Evolutionary conservation across 1,140 invertebrate species (phyloP), one percentile per base, ranked within the genome.

Genomic region (Papilio machaon): DNA sequence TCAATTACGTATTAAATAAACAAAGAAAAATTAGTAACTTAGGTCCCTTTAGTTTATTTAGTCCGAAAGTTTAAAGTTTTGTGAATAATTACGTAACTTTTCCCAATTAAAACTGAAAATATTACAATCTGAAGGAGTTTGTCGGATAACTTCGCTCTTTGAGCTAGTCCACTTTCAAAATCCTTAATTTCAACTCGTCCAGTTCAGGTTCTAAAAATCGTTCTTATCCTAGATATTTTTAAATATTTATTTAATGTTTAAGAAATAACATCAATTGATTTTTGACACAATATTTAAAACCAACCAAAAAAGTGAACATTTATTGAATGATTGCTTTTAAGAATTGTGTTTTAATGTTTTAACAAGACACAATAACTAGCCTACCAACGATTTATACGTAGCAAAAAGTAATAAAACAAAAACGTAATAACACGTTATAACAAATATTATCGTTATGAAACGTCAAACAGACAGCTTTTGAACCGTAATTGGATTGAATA

Each of bases 401-500:
- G 6, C 11, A 70, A 35, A 70, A 15, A 70, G 30, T 0, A 15
- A 11, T 35, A 70, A 70, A 67, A 60, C 19, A 60, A 70, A 67
- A 67, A 19, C 10, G 0, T 11, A 35, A 70, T 70, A 70, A 35
- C 23, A 30, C 60, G 60, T 64, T 11, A 64, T 70, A 35, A 13
- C 13, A 35, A 70, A 70, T 38, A 70, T 70, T 17, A 13, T 7
- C 64, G 64, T 70, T 70, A 70, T 70, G 35, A 70, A 70, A 70
- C 64, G 30, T 70, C 64, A 70, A 70, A 70, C 64, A 70, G 64
- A 70, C 64, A 70, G 64, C 64, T 70, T 70, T 70, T 70, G 23
- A 70, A 70, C 64, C 64, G 64, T 70, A 70, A 70, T 70, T 70
- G 64, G 64, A 70, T 70, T 70, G 64, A 70, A 70, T 70, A 70